Base-by-base conservation (phyloP, 23 tunicate species). In the Styela clava region DNA sequence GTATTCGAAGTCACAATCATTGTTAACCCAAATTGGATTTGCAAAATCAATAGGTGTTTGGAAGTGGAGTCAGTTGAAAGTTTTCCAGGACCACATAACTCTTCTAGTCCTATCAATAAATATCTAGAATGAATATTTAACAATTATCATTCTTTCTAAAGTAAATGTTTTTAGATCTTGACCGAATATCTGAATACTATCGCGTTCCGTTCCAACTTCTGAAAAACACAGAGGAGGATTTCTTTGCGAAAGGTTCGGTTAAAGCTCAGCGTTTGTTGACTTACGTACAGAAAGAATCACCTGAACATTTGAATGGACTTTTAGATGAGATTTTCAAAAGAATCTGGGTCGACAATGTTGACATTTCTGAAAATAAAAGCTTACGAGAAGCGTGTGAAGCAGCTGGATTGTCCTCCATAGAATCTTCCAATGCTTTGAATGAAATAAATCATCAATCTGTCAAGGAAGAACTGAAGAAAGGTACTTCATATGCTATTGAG, bases 191-290 rank as follows among this genome's bases (percentile, higher is more conserved):
- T 44, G 12, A 44, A 44, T 44, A 44, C 12, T 44, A 44, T 44
- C 7, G 12, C 7, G 12, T 44, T 44, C 56, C 56, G 56, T 44
- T 44, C 56, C 7, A 44, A 44, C 61, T 31, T 88, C 95, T 2
- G 56, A 80, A 79, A 44, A 68, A 87, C 67, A 70, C 56, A 9
- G 35, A 63, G 1, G 30, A 83, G 21, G 92, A 83, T 2, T 74
- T 87, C 83, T 84, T 85, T 79, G 63, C 35, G 1, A 89, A 89
- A 74, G 89, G 93, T 29, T 79, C 93, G 26, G 52, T 83, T 1
- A 63, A 69, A 27, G 88, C 97, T 24, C 83, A 83, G 31, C 62
- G 92, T 1, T 29, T 86, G 27, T 81, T 92, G 30, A 88, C 88
- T 24, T 81, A 51, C 25, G 86, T 92, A 25, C 33, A 63, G 3